Evolutionary conservation across 2,113 vertebrate genomes (phyloP).

Genomic region (Mesocricetus auratus): DNA sequence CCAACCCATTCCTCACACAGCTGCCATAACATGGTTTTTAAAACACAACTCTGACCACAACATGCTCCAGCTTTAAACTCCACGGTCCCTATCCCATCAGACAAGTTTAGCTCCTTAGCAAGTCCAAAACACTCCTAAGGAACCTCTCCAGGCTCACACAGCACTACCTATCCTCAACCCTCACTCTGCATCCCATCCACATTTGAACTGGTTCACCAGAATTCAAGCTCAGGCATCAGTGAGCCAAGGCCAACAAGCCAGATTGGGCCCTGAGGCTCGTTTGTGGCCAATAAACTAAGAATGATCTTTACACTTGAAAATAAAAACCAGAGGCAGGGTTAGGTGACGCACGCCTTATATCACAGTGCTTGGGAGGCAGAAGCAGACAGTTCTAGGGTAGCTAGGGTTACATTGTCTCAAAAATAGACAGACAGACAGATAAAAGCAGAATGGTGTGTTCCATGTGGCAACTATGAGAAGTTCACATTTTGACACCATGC

Average conservation of each 20-base stretch:
- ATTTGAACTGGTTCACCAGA: background rate
- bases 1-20: background rate
- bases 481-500: conserved; percentile 11
- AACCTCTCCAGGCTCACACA: background rate
- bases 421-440: background rate
- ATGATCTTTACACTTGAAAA: conserved; percentile 10
- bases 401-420: background rate
- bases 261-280: background rate
- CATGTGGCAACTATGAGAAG: background rate
- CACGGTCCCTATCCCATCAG: background rate
- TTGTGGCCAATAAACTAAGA: background rate
- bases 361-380: background rate
- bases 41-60: background rate
- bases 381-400: background rate
- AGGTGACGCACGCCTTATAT: background rate
- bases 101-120: background rate
- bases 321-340: background rate
- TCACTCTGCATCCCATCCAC: background rate
- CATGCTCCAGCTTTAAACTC: background rate
- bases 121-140: background rate
- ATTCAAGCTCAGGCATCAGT: background rate
- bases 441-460: background rate
- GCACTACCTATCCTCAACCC: background rate
- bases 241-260: background rate
- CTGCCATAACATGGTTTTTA: background rate